A percentile compares a stretch with the other conserved stretches of the same genome.
Conservation (phyloP, 2,113 vertebrate genomes). For the Dasyurus viverrinus region DNA sequence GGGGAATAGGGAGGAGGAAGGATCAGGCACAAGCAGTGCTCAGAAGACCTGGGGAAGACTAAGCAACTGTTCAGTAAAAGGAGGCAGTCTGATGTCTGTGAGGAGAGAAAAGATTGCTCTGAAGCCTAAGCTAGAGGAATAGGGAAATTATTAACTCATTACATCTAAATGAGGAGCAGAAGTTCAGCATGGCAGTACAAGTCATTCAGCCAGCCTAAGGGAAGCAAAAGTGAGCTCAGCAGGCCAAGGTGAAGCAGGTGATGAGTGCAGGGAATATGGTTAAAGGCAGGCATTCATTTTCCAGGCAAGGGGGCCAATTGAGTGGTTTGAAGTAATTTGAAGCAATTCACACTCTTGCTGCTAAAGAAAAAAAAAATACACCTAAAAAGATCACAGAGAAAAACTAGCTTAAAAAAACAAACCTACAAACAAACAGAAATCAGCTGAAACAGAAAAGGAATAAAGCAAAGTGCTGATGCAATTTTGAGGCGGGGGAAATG, state of each 20-base stretch:
- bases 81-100: not conserved
- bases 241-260: not conserved
- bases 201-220: not conserved
- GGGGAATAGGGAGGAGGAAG: no score
- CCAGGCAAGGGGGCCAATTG: not conserved
- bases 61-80: not conserved
- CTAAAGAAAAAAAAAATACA: not conserved
- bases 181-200: not conserved
- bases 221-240: not conserved
- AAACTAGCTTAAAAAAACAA: not conserved
- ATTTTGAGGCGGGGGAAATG: not conserved
- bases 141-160: not conserved
- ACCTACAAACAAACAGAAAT: not conserved
- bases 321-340: not conserved
- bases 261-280: not conserved
- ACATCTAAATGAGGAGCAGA: not conserved
- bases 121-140: not conserved
- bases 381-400: not conserved
- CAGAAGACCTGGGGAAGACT: no score
- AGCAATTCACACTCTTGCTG: not conserved
- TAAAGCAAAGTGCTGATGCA: constrained; percentile 1
- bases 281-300: not conserved
- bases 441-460: not conserved
- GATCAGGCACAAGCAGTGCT: not conserved
- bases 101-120: not conserved